A percentile compares a stretch with the other conserved stretches of the same genome.
phyloP scores from a whole-genome alignment of 2,113 vertebrate genomes.

The Oplegnathus fasciatus region DNA sequence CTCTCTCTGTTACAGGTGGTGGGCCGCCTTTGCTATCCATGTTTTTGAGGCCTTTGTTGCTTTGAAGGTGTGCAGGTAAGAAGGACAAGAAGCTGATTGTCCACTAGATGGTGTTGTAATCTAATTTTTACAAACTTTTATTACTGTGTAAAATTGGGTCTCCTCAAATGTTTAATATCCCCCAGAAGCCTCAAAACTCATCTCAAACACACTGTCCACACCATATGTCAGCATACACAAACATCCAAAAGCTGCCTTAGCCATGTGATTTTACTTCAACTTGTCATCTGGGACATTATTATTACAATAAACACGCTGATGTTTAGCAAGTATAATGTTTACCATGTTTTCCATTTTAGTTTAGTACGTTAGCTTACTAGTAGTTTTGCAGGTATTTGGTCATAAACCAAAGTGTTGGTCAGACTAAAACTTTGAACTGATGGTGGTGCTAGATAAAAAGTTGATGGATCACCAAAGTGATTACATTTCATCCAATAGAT shows the following conservation, averaged over 20 bases:
- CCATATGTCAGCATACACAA: too few relatives aligned
- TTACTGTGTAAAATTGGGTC: background rate
- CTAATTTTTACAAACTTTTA: background rate
- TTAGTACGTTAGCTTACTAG: background rate
- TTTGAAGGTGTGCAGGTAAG: conserved; percentile 92
- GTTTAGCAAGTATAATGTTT: too few relatives aligned
- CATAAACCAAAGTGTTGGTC: background rate
- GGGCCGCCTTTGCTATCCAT: conserved; percentile 87
- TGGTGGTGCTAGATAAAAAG: background rate
- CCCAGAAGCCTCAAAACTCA: too few relatives aligned
- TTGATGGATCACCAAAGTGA: background rate
- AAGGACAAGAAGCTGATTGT: background rate
- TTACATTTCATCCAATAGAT: too few relatives aligned
- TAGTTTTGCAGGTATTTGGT: background rate
- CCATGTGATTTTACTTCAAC: too few relatives aligned
- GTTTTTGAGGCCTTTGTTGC: conserved; percentile 84
- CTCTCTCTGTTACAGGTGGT: conserved; percentile 86
- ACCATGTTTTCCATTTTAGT: background rate
- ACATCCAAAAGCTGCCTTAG: too few relatives aligned
- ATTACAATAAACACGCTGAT: background rate
- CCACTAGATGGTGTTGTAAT: conserved; percentile 57
- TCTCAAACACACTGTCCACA: too few relatives aligned
- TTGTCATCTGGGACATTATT: background rate
- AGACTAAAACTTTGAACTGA: background rate
- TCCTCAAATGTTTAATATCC: background rate